Percentiles rank a stretch among this genome's conserved stretches.
Evolutionary conservation across 2,113 vertebrate species (phyloP).

Genomic region (Tetrax tetrax): DNA sequence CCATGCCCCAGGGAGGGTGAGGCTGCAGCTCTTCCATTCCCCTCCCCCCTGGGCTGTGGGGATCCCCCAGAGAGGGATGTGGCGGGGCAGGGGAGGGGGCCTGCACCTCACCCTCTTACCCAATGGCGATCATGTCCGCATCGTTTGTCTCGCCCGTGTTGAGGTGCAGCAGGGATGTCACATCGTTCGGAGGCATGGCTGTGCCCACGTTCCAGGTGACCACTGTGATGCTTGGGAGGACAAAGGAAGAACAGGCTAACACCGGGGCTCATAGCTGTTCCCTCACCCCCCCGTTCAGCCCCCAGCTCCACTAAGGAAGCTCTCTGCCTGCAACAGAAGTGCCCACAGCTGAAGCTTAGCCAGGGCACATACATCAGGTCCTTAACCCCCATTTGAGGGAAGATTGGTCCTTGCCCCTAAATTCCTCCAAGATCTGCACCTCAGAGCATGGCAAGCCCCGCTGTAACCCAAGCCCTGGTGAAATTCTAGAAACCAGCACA

Average conservation of each 20-base stretch:
- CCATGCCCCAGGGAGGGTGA: neutral
- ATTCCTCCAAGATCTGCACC: neutral
- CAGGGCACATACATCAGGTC: neutral
- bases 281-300: neutral
- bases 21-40: neutral
- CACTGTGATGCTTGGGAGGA: slow-evolving; percentile 86
- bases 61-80: rapidly evolving
- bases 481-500: neutral
- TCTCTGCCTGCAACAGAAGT: neutral
- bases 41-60: neutral
- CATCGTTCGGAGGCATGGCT: slow-evolving; percentile 89
- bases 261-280: neutral
- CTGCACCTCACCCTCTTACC: slow-evolving; percentile 79
- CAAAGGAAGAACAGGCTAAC: neutral
- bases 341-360: neutral
- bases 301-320: neutral
- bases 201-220: slow-evolving; percentile 97
- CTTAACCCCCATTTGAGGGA: neutral
- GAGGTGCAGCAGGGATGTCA: slow-evolving; percentile 90
- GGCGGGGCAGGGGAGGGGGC: neutral
- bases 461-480: neutral
- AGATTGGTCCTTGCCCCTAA: neutral
- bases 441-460: rapidly evolving
- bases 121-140: slow-evolving; percentile 93
- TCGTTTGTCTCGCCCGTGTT: slow-evolving; percentile 81